Evolutionary conservation across 1,140 invertebrate species (phyloP), one percentile per base, ranked within the genome.

Genomic region (Holotrichia oblita): DNA sequence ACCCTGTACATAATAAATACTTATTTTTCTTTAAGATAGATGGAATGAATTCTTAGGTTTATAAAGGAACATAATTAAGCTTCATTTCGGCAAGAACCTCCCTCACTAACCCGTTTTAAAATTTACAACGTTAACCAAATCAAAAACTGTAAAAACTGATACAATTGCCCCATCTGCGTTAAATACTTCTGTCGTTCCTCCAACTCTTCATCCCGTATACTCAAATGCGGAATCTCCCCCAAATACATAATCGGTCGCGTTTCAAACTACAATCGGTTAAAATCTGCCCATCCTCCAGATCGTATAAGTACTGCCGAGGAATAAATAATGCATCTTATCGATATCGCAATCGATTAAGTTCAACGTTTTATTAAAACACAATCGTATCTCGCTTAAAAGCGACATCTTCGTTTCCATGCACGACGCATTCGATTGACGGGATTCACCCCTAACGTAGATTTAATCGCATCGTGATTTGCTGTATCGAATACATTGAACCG

Each of bases 301-400:
- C 48, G 7, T 79, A 41, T 6, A 34, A 40, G 22, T 24, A 44
- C 20, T 40, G 40, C 64, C 40, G 34, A 44, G 34, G 17, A 74
- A 76, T 76, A 76, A 76, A n/a, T 76, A 76, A 20, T 27, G 73
- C 75, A 59, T 77, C 69, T 40, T 81, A 77, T 73, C 82, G 27
- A 44, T 80, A 82, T 91, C 89, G 82, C 92, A 93, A 78, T 92
- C 88, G 12, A 88, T 87, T 9, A 92, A 83, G 59, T 90, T 83
- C 12, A 94, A 83, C 6, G 84, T 84, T 80, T 93, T 93, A 81
- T 91, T 86, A 74, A 93, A 92, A 85, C 93, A 94, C 55, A 94
- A 89, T 6, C 92, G 87, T 44, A 93, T 90, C 81, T 93, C 92
- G 42, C 89, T 89, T 22, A 93, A 85, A 81, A 91, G 92, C 1